phyloP scores from a whole-genome alignment of 1,140 invertebrate species.

The Ips nitidus region DNA sequence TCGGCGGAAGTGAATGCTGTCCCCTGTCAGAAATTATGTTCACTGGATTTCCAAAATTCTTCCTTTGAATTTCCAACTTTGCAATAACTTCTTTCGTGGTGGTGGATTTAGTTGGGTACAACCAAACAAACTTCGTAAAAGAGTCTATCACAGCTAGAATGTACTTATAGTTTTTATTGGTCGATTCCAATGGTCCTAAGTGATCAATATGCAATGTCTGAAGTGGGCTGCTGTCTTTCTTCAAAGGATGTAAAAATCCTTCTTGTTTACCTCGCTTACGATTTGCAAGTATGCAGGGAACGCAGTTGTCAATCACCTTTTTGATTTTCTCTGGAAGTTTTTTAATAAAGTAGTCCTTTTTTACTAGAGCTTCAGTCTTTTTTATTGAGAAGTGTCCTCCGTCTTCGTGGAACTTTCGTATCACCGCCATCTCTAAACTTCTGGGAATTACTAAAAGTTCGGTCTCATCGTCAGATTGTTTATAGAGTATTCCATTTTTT shows the following conservation, averaged over 20 bases:
- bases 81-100: too few species aligned
- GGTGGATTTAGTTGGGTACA: too few species aligned
- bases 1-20: too few species aligned
- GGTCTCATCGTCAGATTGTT: not conserved
- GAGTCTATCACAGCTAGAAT: too few species aligned
- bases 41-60: too few species aligned
- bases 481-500: not conserved
- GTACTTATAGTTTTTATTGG: too few species aligned
- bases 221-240: not conserved
- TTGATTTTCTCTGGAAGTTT: not conserved
- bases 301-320: not conserved
- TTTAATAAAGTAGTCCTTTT: not conserved
- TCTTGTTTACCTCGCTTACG: not conserved
- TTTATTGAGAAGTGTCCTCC: not conserved
- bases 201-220: too few species aligned
- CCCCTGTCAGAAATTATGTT: too few species aligned
- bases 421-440: not conserved
- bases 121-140: too few species aligned
- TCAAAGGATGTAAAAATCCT: constrained; percentile 1
- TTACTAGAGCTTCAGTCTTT: not conserved
- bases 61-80: too few species aligned
- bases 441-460: not conserved
- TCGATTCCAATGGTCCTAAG: too few species aligned
- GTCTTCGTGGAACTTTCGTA: not conserved
- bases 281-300: not conserved